Percentiles rank a stretch among this genome's conserved stretches.
phyloP scores from a whole-genome alignment of 2,888 invertebrate species.

The Lasioglossum lativentre region DNA sequence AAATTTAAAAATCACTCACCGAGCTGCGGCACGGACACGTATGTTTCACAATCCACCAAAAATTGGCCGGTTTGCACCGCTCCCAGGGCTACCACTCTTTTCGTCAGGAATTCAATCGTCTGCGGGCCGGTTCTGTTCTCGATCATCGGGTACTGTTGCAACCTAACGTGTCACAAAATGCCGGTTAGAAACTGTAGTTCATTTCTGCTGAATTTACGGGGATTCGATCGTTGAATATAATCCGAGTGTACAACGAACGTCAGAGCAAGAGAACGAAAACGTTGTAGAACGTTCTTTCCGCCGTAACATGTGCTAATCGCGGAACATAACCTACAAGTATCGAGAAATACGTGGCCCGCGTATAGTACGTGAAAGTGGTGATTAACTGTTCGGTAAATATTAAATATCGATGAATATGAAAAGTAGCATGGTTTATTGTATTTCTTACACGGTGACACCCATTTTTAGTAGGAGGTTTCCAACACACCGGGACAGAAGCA shows the following conservation, averaged over 20 bases:
- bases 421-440: neutral
- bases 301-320: constrained; percentile 24
- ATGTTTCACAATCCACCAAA: constrained; percentile 97
- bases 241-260: neutral
- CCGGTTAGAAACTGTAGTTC: neutral
- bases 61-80: constrained; percentile 96
- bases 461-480: constrained; percentile 79
- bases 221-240: neutral
- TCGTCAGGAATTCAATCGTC: constrained; percentile 94
- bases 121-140: constrained; percentile 96
- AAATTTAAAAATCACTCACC: constrained; percentile 83
- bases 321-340: constrained; percentile 59
- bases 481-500: constrained; percentile 13
- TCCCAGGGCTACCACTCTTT: constrained; percentile 93
- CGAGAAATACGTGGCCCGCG: neutral
- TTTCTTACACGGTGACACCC: constrained; percentile 89
- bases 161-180: constrained; percentile 83
- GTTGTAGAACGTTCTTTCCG: neutral
- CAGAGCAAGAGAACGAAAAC: neutral
- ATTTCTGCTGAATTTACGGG: neutral
- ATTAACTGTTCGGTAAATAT: neutral
- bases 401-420: too few species aligned
- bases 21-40: constrained; percentile 91
- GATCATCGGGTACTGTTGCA: constrained; percentile 94
- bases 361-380: constrained; percentile 14